These are phyloP conservation scores for Dermatemys mawii DNA, from an alignment of 2,113 vertebrate species.

Conservation along the genomic window DNA sequence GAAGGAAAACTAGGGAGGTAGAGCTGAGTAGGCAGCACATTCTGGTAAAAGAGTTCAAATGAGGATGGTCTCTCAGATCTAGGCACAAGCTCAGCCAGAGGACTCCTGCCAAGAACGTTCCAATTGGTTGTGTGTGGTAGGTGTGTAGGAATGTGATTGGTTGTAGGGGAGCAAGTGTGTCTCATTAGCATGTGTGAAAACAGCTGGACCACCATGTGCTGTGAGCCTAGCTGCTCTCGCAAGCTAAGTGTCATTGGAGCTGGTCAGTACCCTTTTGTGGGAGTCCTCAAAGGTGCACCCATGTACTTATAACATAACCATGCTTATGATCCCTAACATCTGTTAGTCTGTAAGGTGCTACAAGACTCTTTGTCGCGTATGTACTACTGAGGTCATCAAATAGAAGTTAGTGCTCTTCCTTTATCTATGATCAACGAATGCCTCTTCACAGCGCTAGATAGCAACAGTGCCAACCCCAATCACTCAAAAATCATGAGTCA, in stretches of 20 bases:
- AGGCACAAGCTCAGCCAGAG: neutral
- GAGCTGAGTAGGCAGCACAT: neutral
- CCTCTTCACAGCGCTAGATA: neutral
- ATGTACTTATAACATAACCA: too few relatives aligned
- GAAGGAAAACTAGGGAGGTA: rapidly evolving
- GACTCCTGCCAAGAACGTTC: neutral
- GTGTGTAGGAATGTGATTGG: neutral
- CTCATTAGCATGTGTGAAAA: neutral
- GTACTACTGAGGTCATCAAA: neutral
- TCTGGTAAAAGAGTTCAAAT: neutral
- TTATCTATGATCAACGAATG: rapidly evolving
- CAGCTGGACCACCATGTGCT: neutral
- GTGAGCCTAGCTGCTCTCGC: neutral
- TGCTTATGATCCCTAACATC: too few relatives aligned
- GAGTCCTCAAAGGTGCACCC: rapidly evolving
- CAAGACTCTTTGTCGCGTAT: too few relatives aligned
- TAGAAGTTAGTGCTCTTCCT: neutral
- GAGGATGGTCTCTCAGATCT: neutral
- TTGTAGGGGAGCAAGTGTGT: neutral
- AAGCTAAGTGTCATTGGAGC: neutral
- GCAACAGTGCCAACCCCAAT: neutral
- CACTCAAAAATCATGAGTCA: neutral
- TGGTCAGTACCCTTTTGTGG: neutral
- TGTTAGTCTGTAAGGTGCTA: too few relatives aligned
- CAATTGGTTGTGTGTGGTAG: neutral